phyloP scores from a whole-genome alignment of 2,888 invertebrate species.

The Scaptomyza reducta region DNA sequence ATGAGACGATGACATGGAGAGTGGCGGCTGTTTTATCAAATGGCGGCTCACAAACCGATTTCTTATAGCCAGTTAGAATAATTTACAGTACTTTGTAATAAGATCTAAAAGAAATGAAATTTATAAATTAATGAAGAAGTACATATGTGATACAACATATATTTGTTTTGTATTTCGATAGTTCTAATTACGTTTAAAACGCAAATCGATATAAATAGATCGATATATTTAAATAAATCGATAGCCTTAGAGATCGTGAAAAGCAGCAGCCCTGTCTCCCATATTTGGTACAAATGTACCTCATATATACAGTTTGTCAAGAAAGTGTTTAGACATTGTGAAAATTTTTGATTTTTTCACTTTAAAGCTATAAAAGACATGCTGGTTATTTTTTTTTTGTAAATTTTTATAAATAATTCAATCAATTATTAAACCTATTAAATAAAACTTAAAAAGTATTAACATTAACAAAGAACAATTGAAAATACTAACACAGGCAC shows the following conservation, averaged over 20 bases:
- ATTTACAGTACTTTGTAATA: background rate
- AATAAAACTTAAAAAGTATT: too few species aligned
- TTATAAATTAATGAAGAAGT: background rate
- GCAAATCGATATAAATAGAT: too few species aligned
- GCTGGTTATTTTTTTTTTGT: too few species aligned
- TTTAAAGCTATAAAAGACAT: too few species aligned
- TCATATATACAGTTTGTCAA: too few species aligned
- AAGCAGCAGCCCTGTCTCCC: background rate
- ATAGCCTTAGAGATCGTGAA: background rate
- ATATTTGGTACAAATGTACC: background rate
- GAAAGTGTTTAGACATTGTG: too few species aligned
- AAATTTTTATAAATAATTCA: too few species aligned
- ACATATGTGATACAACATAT: background rate
- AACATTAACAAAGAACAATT: too few species aligned
- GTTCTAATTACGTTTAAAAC: background rate
- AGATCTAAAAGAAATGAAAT: background rate
- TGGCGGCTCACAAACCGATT: conserved; percentile 45
- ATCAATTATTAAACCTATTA: too few species aligned
- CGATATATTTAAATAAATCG: background rate
- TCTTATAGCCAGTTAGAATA: conserved; percentile 2
- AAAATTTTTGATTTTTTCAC: too few species aligned
- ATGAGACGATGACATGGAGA: conserved; percentile 63
- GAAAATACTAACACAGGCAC: too few species aligned
- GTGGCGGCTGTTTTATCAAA: conserved; percentile 48
- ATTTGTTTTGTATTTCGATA: background rate